Base-by-base conservation (phyloP, 2,113 vertebrate species). In the Otolemur garnettii region DNA sequence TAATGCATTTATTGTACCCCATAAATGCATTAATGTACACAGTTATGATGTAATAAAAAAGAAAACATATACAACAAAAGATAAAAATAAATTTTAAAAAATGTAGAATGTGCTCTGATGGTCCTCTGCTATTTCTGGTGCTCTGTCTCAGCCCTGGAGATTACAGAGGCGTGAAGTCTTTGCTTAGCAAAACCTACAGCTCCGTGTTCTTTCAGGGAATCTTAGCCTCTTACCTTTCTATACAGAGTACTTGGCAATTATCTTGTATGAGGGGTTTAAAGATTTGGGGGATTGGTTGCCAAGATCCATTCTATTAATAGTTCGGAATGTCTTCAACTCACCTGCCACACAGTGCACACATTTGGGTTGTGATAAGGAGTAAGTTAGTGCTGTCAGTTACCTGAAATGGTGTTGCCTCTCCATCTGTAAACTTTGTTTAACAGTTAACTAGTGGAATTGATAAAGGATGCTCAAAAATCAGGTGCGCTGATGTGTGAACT, bases 401-500 rank as follows among this genome's bases (percentile, higher is more conserved):
- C 57, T 91, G 26, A 69, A 62, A 79, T 4, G 24, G 33, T 64
- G 84, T 83, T 71, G 22, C 4, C 28, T 42, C 33, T 22, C 21
- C 59, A 62, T 12, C n/a, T 66, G 74, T n/a, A 62, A 62, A 90
- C 45, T 79, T 91, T 75, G 28, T 66, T 71, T 35, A 75, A 11
- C 18, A 80, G 28, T 75, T 95, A 86, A 22, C 64, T 92, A 55
- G 22, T 45, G 24, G 59, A 30, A 72, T 22, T 80, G 59, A 55
- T 79, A 95, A 75, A 81, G 2, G n/a, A 53, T 85, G 50, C 59
- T 93, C 5, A 60, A 81, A 83, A 96, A 64, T 35, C 33, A 84
- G 55, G 17, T 87, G 18, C 30, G 7, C 53, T 62, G 42, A 42
- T 71, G 24, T 69, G 17, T 82, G 79, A 80, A 79, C n/a, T 84